phyloP scores from a whole-genome alignment of 1,140 invertebrate species.

The Rhysida immarginata region DNA sequence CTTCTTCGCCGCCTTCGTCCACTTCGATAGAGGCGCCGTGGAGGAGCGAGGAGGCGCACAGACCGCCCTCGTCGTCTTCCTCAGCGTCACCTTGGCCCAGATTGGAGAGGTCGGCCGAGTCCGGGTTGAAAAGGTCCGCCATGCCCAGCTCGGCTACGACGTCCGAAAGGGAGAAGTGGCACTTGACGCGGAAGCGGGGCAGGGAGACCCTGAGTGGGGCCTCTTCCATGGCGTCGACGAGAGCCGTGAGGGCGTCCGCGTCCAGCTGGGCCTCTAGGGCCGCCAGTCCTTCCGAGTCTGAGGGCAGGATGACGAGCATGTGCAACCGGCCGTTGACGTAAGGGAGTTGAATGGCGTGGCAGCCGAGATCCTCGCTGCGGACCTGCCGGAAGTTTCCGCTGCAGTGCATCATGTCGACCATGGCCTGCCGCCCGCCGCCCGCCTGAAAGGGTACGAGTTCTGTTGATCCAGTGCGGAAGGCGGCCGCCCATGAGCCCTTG shows the following conservation, averaged over 20 bases:
- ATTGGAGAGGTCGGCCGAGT: conserved; percentile 40
- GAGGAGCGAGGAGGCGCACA: conserved; percentile 39
- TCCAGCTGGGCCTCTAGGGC: conserved; percentile 17
- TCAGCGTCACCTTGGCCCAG: conserved; percentile 38
- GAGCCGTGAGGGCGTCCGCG: conserved; percentile 26
- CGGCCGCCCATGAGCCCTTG: conserved; percentile 53
- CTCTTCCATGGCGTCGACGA: conserved; percentile 32
- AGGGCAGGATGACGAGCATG: conserved; percentile 44
- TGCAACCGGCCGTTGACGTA: conserved; percentile 35
- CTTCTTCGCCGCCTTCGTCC: conserved; percentile 61
- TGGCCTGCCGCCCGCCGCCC: conserved; percentile 13
- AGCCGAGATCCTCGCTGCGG: conserved; percentile 44
- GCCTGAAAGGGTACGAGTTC: conserved; percentile 37
- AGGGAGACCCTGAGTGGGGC: conserved; percentile 42
- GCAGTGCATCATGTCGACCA: not conserved
- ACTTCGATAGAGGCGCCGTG: conserved; percentile 68
- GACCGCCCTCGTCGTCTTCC: too few species aligned
- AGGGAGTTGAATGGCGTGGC: conserved; percentile 61
- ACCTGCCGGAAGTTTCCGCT: conserved; percentile 18
- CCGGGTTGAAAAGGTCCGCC: conserved; percentile 43
- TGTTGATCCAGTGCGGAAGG: conserved; percentile 44
- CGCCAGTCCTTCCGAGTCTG: conserved; percentile 39
- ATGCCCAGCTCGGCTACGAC: conserved; percentile 47
- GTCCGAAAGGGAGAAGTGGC: conserved; percentile 42
- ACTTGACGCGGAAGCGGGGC: conserved; percentile 62